Evolutionary conservation across 1,140 invertebrate genomes (phyloP), one percentile per base, ranked within the genome.

Genomic region (Ylistrum balloti): DNA sequence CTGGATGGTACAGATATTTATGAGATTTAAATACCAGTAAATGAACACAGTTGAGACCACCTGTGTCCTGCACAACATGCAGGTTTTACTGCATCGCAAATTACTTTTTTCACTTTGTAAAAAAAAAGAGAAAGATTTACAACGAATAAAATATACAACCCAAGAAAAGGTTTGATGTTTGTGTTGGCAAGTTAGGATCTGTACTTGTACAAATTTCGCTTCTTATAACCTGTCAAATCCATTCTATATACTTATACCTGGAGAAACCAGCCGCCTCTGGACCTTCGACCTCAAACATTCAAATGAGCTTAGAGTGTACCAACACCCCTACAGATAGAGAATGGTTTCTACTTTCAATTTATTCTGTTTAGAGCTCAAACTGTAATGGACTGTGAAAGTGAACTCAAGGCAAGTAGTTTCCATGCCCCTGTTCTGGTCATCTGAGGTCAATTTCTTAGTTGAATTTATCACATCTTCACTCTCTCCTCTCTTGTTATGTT

Each of bases 281-380:
- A 74, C 56, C 56, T 74, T n/a, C 28, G 56, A 74, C 56, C 56
- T 74, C 56, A 74, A 9, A 28, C 56, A 74, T 74, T 74, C 56
- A 74, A 74, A 74, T 74, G n/a, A 74, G 56, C 56, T 28, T 28
- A 28, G 56, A n/a, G 22, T n/a, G 20, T 17, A 74, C 56, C 56
- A 74, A 74, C 56, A 74, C 56, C 56, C 56, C 56, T 74, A 74
- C 56, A 1, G 17, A 74, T 74, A 74, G 22, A 1, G 17, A 74
- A 74, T 74, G 56, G 56, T n/a, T 74, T 74, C 56, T 74, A 74
- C 56, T 74, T 74, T 11, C 56, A 74, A 74, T 74, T 74, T 74
- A 74, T 74, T 74, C 56, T 74, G 56, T 74, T 74, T 74, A 17
- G 56, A n/a, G 56, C 56, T 17, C 56, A n/a, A 74, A 74, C 56